These are phyloP conservation scores for Phrynocephalus vlangalii DNA, from an alignment of 2,797 vertebrate species.

Conservation along the genomic window DNA sequence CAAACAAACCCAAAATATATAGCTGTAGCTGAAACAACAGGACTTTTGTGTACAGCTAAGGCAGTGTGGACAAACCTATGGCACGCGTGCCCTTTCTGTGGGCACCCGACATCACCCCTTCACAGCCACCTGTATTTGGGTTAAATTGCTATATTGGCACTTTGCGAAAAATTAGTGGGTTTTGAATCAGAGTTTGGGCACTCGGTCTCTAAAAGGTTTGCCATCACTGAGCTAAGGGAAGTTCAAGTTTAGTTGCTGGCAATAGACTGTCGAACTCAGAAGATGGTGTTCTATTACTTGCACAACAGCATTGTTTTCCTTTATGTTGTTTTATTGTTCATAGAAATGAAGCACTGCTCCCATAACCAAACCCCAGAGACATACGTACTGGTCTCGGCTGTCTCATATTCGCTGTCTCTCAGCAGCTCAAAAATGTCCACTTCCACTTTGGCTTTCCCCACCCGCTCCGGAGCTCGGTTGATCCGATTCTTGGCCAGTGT, in stretches of 20 bases:
- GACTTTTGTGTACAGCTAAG: background rate
- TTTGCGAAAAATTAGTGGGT: no score
- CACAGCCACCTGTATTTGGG: no score
- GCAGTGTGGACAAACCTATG: background rate
- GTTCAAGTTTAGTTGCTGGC: no score
- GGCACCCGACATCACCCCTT: no score
- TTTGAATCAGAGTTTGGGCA: no score
- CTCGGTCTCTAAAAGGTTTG: no score
- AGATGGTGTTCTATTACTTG: background rate
- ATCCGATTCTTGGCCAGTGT: conserved; percentile 97
- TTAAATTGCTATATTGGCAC: no score
- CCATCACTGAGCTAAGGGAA: no score
- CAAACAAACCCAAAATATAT: background rate
- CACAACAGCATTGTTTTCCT: background rate
- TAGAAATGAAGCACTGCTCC: background rate
- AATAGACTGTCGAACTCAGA: background rate
- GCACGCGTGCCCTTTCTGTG: no score
- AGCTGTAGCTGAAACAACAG: background rate
- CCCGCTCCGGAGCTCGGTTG: conserved; percentile 92
- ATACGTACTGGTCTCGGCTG: conserved; percentile 96
- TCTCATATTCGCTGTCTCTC: conserved; percentile 98
- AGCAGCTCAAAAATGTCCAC: conserved; percentile 99
- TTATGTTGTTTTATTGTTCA: no score
- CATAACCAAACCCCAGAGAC: background rate
- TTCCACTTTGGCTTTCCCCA: conserved; percentile 92